A percentile compares a stretch with the other conserved stretches of the same genome.
Conservation (phyloP, 2,888 invertebrate genomes). For the Drosophila rellima region DNA sequence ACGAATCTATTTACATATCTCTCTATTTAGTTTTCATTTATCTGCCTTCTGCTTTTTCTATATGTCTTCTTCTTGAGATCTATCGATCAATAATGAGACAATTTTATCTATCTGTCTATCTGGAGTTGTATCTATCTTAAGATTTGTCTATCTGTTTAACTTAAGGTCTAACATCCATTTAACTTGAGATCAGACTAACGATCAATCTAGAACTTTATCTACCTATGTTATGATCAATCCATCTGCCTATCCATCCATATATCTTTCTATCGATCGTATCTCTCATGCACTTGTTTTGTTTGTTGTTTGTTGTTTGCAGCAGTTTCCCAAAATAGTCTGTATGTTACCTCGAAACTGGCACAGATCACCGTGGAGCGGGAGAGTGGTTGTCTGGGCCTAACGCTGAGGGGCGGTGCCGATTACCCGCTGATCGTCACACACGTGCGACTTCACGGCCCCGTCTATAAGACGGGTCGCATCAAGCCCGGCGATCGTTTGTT, state of each 20-base stretch:
- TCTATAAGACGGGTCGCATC: conserved; percentile 95
- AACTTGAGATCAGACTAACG: neutral
- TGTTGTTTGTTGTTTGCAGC: conserved; percentile 36
- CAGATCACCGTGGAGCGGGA: conserved; percentile 93
- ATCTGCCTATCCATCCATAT: neutral
- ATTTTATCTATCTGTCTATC: neutral
- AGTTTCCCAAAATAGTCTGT: conserved; percentile 91
- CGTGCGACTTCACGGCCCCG: conserved; percentile 95
- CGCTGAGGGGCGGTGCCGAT: conserved; percentile 92
- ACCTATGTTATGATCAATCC: neutral
- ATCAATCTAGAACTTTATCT: neutral
- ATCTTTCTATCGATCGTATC: neutral
- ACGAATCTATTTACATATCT: neutral
- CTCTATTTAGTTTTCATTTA: neutral
- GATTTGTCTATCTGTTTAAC: neutral
- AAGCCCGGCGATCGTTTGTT: conserved; percentile 95
- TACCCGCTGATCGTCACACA: conserved; percentile 95
- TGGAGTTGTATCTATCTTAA: neutral
- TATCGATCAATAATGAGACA: neutral
- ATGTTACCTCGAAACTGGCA: conserved; percentile 91
- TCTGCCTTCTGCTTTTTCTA: neutral
- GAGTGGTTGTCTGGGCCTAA: conserved; percentile 94
- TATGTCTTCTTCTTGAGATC: neutral
- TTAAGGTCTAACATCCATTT: neutral
- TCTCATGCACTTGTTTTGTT: neutral